Conservation (phyloP, 2,888 invertebrate species). For the Tolmerus cingulatus region DNA sequence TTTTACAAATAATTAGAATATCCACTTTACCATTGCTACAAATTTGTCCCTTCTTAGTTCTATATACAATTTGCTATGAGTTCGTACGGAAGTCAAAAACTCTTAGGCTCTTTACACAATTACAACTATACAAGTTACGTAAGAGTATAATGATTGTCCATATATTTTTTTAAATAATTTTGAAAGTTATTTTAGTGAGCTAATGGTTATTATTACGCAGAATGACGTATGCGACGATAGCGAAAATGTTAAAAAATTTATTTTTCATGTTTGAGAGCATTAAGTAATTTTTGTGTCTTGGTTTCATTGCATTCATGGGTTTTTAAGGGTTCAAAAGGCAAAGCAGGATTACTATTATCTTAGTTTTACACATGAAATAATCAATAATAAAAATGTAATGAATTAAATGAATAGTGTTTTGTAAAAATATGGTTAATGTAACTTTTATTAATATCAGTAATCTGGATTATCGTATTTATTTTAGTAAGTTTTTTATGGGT, state of each 20-base stretch:
- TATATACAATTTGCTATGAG: slow-evolving; percentile 7
- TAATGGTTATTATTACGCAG: background rate
- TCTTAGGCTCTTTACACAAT: background rate
- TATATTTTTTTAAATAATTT: background rate
- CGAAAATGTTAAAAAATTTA: background rate
- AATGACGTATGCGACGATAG: background rate
- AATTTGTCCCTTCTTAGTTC: slow-evolving; percentile 31
- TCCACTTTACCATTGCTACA: slow-evolving; percentile 45
- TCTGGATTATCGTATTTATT: no score
- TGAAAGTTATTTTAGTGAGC: background rate
- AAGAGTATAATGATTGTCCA: slow-evolving; percentile 22
- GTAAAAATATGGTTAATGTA: background rate
- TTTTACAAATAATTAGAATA: slow-evolving; percentile 46
- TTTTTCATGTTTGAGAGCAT: background rate
- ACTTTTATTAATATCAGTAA: background rate
- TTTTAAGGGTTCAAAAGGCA: background rate
- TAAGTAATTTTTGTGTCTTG: background rate
- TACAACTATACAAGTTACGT: background rate
- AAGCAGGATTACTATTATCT: background rate
- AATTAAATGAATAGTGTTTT: background rate
- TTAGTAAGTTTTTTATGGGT: no score
- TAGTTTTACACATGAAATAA: background rate
- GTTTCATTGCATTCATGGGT: background rate
- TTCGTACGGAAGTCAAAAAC: slow-evolving; percentile 1
- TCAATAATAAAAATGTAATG: background rate